Percentiles rank a stretch among this genome's conserved stretches.
These are phyloP conservation scores for Dryobota labecula DNA, from an alignment of 2,888 invertebrate species.

Conservation along the genomic window DNA sequence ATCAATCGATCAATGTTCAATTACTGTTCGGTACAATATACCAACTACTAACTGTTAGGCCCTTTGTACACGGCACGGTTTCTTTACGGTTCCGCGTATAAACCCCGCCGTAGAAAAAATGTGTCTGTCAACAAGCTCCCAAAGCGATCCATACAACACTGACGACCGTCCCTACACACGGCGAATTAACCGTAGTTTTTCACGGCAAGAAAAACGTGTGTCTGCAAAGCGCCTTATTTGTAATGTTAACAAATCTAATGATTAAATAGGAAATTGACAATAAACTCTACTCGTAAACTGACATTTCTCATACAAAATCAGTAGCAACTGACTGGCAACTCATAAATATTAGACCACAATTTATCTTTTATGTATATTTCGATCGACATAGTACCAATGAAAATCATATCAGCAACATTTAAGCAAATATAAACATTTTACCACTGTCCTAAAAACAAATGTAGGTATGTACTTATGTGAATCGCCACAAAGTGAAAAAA, in stretches of 20 bases:
- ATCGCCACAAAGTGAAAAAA: not conserved
- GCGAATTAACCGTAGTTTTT: too few species aligned
- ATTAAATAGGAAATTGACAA: not conserved
- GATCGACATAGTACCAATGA: not conserved
- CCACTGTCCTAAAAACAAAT: not conserved
- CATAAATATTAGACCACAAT: not conserved
- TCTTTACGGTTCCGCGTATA: too few species aligned
- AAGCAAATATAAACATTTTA: not conserved
- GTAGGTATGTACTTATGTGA: too few species aligned
- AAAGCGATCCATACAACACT: too few species aligned
- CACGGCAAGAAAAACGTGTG: too few species aligned
- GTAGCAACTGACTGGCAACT: not conserved
- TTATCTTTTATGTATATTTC: too few species aligned
- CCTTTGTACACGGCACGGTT: too few species aligned
- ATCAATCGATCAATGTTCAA: constrained; percentile 11
- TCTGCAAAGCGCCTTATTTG: too few species aligned
- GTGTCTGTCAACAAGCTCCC: too few species aligned
- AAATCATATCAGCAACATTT: not conserved
- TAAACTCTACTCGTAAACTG: not conserved
- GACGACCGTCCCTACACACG: too few species aligned
- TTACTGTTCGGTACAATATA: not conserved
- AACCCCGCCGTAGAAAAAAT: too few species aligned
- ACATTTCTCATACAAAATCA: not conserved
- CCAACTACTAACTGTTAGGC: not conserved
- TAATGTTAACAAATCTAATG: not conserved